Base-by-base conservation (phyloP, 2,113 vertebrate genomes). In the Tursiops truncatus region DNA sequence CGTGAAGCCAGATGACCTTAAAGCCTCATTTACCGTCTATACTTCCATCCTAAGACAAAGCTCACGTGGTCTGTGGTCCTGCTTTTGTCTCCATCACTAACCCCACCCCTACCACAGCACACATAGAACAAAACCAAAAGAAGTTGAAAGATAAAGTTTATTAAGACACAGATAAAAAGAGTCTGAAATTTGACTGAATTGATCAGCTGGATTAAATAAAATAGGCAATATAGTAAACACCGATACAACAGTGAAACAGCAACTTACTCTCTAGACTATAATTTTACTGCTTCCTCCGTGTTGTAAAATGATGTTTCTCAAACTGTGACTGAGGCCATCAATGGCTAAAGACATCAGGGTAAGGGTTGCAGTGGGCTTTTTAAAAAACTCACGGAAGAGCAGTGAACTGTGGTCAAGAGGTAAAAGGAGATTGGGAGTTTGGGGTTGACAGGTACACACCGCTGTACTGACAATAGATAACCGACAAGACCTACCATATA, bases 381-480 rank as follows among this genome's bases (percentile, higher is more conserved):
- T 1, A 71, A 44, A 89, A 67, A 77, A 17, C 25, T 12, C 70
- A 33, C 36, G 20, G 14, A 63, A 5, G 13, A 28, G 71, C 5
- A 47, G 26, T 33, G 23, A 65, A 62, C 18, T 84, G 5, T 62
- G 17, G n/a, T 21, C 10, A n/a, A 71, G 18, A 67, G 6, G 36
- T 4, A 17, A 65, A 92, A 60, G 18, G 31, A 73, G 47, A 33
- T 53, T 53, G 47, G 74, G 18, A 77, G 18, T 53, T n/a, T 53
- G 31, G 10, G 9, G 33, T 0, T 20, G 47, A 77, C 47, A 53
- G 1, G 14, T 2, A 53, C 31, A 21, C 5, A 21, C 1, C 3
- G 0, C 9, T 77, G 9, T 77, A 53, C 21, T 77, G n/a, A 53
- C 50, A 77, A n/a, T 2, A 33, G 25, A 63, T 28, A 28, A 31